phyloP scores from a whole-genome alignment of 2,797 vertebrate species.

The Alauda arvensis region DNA sequence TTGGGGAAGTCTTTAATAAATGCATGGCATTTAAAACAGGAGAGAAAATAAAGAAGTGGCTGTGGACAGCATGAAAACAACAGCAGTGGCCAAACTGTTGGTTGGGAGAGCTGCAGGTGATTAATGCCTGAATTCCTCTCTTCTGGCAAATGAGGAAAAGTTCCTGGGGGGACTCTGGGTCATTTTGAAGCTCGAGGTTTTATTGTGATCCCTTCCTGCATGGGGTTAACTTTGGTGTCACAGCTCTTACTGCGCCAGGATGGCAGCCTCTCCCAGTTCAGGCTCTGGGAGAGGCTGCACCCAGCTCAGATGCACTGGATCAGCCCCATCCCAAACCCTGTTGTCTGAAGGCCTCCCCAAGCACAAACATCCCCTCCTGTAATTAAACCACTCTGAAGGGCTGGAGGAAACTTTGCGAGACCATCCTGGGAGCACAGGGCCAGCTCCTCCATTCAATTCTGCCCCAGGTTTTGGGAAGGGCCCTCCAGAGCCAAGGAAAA shows the following conservation, averaged over 20 bases:
- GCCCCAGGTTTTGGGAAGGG: neutral
- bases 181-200: neutral
- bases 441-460: neutral
- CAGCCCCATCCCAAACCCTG: neutral
- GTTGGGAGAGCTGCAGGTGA: neutral
- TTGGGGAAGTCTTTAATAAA: constrained; percentile 28
- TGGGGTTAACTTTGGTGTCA: neutral
- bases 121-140: neutral
- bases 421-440: neutral
- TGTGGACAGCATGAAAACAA: neutral
- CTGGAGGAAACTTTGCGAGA: neutral
- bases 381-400: neutral
- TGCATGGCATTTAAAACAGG: neutral
- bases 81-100: neutral
- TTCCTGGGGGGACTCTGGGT: neutral
- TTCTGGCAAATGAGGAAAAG: neutral
- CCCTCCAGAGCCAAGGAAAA: neutral
- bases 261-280: neutral
- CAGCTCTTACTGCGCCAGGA: neutral
- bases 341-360: neutral
- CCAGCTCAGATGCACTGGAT: neutral
- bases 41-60: too few species aligned
- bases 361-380: neutral
- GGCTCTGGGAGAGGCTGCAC: neutral
- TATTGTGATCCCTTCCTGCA: neutral